phyloP scores from a whole-genome alignment of 2,113 vertebrate species.

The Amia ocellicauda region DNA sequence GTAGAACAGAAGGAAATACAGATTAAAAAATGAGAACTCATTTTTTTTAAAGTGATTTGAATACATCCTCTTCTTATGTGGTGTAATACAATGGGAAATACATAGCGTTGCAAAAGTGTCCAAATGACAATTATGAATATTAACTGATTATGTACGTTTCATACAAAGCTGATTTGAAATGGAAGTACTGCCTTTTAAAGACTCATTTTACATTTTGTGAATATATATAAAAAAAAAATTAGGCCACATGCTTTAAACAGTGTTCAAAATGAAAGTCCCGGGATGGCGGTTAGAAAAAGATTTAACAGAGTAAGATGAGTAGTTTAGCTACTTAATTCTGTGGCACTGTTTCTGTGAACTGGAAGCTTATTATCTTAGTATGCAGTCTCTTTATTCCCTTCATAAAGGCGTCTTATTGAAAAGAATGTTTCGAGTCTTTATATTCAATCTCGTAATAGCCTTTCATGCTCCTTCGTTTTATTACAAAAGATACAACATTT shows the following conservation, averaged over 20 bases:
- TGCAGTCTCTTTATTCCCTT: conserved; percentile 18
- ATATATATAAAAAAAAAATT: conserved; percentile 16
- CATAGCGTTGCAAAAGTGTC: too few relatives aligned
- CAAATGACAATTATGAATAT: too few relatives aligned
- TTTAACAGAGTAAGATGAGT: conserved; percentile 2
- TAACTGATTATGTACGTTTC: too few relatives aligned
- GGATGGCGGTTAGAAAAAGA: not conserved
- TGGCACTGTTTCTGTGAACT: conserved; percentile 11
- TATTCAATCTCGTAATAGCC: conserved; percentile 21
- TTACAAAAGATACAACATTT: conserved; percentile 58
- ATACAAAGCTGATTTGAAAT: too few relatives aligned
- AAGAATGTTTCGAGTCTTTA: conserved; percentile 15
- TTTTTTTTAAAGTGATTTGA: too few relatives aligned
- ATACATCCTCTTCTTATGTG: too few relatives aligned
- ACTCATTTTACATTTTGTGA: conserved; percentile 15
- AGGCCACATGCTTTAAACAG: conserved; percentile 9
- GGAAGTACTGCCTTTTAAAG: conserved; percentile 11
- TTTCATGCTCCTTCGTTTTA: conserved; percentile 47
- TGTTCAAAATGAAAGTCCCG: not conserved
- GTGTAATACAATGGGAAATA: too few relatives aligned
- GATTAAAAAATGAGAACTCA: too few relatives aligned
- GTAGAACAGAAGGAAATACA: too few relatives aligned
- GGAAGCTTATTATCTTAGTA: conserved; percentile 18
- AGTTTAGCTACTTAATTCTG: conserved; percentile 4
- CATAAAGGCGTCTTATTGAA: conserved; percentile 15